A percentile compares a stretch with the other conserved stretches of the same genome.
Evolutionary conservation across 2,113 vertebrate species (phyloP).

Genomic region (Ammospiza nelsoni): DNA sequence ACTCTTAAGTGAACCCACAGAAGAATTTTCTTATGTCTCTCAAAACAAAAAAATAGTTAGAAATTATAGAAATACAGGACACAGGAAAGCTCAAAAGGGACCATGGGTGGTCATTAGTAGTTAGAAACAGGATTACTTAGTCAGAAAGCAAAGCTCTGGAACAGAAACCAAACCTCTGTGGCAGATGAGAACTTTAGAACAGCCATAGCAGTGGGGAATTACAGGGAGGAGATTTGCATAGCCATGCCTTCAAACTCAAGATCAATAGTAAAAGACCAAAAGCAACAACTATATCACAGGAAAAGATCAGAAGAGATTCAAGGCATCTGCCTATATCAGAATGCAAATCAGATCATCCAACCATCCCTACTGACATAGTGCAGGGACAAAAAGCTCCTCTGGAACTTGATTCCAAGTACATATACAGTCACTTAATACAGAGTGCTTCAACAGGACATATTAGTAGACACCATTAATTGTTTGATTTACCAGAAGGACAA

Average conservation of each 20-base stretch:
- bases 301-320: neutral
- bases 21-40: neutral
- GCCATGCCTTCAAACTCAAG: neutral
- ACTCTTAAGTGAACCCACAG: neutral
- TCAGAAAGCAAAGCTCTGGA: neutral
- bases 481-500: neutral
- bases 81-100: neutral
- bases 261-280: neutral
- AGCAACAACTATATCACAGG: neutral
- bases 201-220: neutral
- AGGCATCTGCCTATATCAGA: neutral
- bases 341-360: neutral
- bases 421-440: neutral
- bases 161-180: neutral
- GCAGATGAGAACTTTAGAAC: neutral
- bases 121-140: neutral
- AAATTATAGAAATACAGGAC: neutral
- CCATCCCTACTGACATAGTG: accelerated
- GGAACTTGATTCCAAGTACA: neutral
- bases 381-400: neutral
- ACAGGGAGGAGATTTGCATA: neutral
- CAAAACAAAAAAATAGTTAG: neutral
- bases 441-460: neutral
- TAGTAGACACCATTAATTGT: neutral
- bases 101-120: neutral